Evolutionary conservation across 1,140 invertebrate species (phyloP), one percentile per base, ranked within the genome.

Genomic region (Galleria mellonella): DNA sequence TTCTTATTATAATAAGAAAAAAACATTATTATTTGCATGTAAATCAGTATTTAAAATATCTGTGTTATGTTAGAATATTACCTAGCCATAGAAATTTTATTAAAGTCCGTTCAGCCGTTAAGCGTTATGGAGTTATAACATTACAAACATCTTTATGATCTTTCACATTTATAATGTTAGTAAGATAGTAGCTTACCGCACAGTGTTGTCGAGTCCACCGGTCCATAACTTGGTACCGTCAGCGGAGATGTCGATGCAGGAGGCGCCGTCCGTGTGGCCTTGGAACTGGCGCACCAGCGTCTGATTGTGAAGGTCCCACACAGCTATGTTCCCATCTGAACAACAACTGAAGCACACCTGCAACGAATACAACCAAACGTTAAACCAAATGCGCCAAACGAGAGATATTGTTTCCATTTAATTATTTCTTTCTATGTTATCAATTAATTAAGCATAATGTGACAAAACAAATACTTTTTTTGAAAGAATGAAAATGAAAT

Each of bases 261-360:
- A 97, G 1, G 97, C 97, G 11, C 97, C 97, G 82, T 99, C 97
- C 14, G 96, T 97, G 83, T 99, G 97, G 0, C 77, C 97, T 91
- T 92, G 96, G 91, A 87, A 87, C 57, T 98, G 96, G 58, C 96
- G 88, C 28, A 99, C 95, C 59, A 98, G 86, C 2, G 93, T 93
- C 87, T 98, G 95, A 85, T 97, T 98, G 76, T 97, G 95, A 0
- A 99, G 86, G 87, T 98, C 97, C 96, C 97, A 99, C 11, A 99
- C 96, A 2, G 96, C 95, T 53, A 99, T 98, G 79, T 98, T 96
- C 13, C 97, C 97, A 84, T 98, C 97, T 54, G 95, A 97, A 88
- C 97, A 98, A 84, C 97, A 98, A 72, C 96, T 97, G 86, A 98
- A 98, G 88, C 97, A 98, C 64, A 94, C 94, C 87, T 98, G 97